These are phyloP conservation scores for Rhizomys pruinosus DNA, from an alignment of 2,113 vertebrate species.

Conservation along the genomic window DNA sequence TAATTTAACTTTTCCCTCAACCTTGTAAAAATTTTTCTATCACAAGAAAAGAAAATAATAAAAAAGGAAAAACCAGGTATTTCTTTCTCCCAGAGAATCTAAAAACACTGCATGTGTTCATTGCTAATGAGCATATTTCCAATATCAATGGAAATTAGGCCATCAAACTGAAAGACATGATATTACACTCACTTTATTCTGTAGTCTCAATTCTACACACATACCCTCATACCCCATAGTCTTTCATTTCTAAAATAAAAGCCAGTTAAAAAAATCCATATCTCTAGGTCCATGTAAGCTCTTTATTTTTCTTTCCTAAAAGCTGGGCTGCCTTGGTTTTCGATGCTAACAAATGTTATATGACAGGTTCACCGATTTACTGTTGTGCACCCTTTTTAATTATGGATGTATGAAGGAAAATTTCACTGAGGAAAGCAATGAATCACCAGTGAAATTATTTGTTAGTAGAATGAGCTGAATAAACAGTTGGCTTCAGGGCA, in stretches of 20 bases:
- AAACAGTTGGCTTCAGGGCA: constrained; percentile 70
- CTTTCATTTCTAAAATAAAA: constrained; percentile 58
- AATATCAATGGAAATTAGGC: constrained; percentile 11
- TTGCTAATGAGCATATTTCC: not conserved
- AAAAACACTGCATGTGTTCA: not conserved
- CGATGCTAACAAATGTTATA: constrained; percentile 38
- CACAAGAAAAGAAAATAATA: not conserved
- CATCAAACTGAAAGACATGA: not conserved
- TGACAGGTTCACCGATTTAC: constrained; percentile 63
- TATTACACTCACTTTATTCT: not conserved
- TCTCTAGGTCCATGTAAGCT: not conserved
- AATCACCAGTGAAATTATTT: constrained; percentile 70
- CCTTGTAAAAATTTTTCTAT: constrained; percentile 42
- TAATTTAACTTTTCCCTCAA: not conserved
- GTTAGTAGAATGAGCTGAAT: constrained; percentile 66
- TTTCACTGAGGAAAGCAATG: constrained; percentile 65
- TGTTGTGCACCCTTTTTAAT: constrained; percentile 69
- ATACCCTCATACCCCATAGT: not conserved
- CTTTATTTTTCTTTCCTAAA: constrained; percentile 50
- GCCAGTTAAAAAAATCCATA: not conserved
- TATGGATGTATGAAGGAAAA: constrained; percentile 63
- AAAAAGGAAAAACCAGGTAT: not conserved
- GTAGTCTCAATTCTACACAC: not conserved
- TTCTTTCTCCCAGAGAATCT: not conserved
- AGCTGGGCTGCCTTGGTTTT: constrained; percentile 53